Conservation (phyloP, 1,140 invertebrate species). For the Nasonia giraulti region DNA sequence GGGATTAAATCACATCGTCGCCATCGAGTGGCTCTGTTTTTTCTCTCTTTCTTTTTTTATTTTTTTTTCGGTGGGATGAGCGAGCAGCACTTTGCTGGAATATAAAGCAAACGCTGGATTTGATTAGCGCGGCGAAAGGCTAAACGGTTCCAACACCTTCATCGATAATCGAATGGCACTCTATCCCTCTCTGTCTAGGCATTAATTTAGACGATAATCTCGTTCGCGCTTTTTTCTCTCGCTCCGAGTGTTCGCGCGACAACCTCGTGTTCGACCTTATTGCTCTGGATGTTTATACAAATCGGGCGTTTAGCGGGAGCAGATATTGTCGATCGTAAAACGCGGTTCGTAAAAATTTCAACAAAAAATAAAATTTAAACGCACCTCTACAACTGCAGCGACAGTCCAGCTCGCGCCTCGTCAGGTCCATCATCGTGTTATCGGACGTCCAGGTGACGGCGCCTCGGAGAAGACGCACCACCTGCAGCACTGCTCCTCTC, state of each 20-base stretch:
- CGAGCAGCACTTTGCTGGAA: neutral
- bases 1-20: neutral
- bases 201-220: neutral
- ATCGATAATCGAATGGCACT: neutral
- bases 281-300: neutral
- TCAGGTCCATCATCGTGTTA: neutral
- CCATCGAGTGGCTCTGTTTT: neutral
- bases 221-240: neutral
- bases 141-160: neutral
- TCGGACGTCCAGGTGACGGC: neutral
- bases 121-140: neutral
- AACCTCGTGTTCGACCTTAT: too few relatives aligned
- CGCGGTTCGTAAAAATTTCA: too few relatives aligned
- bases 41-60: too few relatives aligned
- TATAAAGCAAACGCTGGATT: neutral
- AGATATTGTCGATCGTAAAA: too few relatives aligned
- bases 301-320: neutral
- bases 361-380: neutral
- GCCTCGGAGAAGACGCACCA: neutral
- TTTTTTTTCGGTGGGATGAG: neutral
- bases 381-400: neutral
- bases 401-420: neutral
- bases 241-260: neutral
- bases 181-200: neutral
- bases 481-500: neutral